These are phyloP conservation scores for Hydractinia echinata DNA, from an alignment of 30 jellyfish, hydroid and myxozoan species.

Conservation along the genomic window DNA sequence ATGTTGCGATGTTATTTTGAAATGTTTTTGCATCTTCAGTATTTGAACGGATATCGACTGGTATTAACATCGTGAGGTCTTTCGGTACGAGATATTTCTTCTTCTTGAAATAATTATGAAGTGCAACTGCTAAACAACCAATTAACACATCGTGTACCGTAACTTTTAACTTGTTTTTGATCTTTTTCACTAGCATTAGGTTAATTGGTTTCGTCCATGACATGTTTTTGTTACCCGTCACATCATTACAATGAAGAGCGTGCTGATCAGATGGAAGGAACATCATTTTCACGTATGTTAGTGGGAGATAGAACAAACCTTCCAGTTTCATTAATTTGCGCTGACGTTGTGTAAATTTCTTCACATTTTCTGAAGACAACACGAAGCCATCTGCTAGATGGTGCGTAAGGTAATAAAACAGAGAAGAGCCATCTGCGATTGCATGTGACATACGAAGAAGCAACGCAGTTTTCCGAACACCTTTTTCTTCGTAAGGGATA, in stretches of 20 bases:
- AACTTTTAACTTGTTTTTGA: constrained; percentile 39
- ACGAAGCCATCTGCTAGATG: constrained; percentile 49
- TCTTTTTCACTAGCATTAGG: constrained; percentile 45
- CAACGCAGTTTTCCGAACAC: constrained; percentile 44
- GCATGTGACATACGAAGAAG: constrained; percentile 67
- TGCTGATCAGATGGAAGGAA: constrained; percentile 42
- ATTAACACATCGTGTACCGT: constrained; percentile 80
- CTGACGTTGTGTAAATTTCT: constrained; percentile 53
- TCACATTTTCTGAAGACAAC: constrained; percentile 32
- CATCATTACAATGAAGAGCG: constrained; percentile 41
- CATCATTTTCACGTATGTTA: constrained; percentile 34
- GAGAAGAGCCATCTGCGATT: constrained; percentile 75
- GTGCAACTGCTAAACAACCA: constrained; percentile 44
- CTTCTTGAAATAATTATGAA: constrained; percentile 22
- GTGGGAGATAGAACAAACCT: constrained; percentile 68
- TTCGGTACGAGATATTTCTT: constrained; percentile 12
- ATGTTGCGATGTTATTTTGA: constrained; percentile 48
- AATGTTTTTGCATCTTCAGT: constrained; percentile 52
- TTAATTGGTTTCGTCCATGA: constrained; percentile 73
- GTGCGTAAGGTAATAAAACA: constrained; percentile 45
- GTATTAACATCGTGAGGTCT: constrained; percentile 45
- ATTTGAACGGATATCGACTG: constrained; percentile 62
- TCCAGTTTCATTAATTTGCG: constrained; percentile 34
- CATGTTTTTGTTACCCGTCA: constrained; percentile 51
- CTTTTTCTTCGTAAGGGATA: constrained; percentile 46